Percentiles rank a stretch among this genome's conserved stretches.
These are phyloP conservation scores for Chesias legatella DNA, from an alignment of 2,888 invertebrate genomes.

Conservation along the genomic window DNA sequence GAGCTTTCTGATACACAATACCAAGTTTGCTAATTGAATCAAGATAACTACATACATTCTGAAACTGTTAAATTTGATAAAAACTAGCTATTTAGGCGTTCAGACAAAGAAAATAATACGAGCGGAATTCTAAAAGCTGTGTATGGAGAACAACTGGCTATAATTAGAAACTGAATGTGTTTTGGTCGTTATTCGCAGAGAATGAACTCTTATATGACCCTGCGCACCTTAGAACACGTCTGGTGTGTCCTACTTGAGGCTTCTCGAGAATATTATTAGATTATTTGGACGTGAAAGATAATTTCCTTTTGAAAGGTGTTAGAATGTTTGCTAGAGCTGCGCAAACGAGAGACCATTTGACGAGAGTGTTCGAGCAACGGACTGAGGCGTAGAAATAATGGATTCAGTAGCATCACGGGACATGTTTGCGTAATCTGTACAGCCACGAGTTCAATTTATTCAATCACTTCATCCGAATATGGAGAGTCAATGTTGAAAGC, in stretches of 20 bases:
- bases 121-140: slow-evolving; percentile 12
- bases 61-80: no score
- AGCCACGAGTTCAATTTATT: no score
- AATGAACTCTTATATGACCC: slow-evolving; percentile 46
- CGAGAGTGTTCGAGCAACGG: no score
- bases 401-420: no score
- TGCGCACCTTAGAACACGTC: slow-evolving; percentile 20
- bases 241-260: slow-evolving; percentile 28
- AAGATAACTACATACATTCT: no score
- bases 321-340: not conserved
- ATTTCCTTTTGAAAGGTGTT: slow-evolving; percentile 1
- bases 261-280: slow-evolving; percentile 9
- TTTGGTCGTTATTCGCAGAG: slow-evolving; percentile 45
- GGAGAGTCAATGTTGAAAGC: no score
- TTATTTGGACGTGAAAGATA: slow-evolving; percentile 7
- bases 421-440: no score
- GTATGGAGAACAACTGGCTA: slow-evolving; percentile 44
- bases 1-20: slow-evolving; percentile 7
- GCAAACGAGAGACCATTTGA: no score
- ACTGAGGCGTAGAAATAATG: no score
- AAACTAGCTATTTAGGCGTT: no score
- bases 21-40: no score
- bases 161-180: slow-evolving; percentile 54
- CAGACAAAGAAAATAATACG: not conserved
- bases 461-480: no score